Base-by-base conservation (phyloP, 2,888 invertebrate genomes). In the Gasteruption jaculator region DNA sequence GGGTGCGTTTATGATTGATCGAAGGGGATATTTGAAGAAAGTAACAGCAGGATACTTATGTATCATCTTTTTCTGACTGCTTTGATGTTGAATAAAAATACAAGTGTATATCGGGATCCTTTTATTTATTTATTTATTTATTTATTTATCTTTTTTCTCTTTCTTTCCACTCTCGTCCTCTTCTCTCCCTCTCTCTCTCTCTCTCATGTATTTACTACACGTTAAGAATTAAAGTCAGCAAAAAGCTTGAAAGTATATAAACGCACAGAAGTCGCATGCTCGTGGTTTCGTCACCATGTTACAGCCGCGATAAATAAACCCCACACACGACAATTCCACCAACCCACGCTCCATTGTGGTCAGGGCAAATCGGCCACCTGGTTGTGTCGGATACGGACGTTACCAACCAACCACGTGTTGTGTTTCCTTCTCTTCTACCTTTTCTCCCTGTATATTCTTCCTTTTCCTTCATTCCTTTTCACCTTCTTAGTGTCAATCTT, bases 281-380 rank as follows among this genome's bases (percentile, higher is more conserved):
- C 35, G 37, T 22, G 22, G 12, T 15, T 15, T 15, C 20, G 24
- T 24, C 24, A 5, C 5, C 45, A 18, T 45, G 53, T 48, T 48
- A 45, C 46, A 38, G 33, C 32, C 27, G 48, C 51, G 44, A 51
- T 53, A 48, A 54, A 51, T 51, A 51, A 56, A 54, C 46, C 52
- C 49, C 49, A 43, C 47, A 45, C 45, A 40, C 25, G 39, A 43
- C n/a, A n/a, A n/a, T n/a, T 27, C 37, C 40, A 18, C 24, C 49
- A 41, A 16, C 59, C 61, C 56, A 60, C 62, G 59, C 59, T 54
- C 50, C 53, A 62, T 62, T 61, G 62, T 61, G 59, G 51, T 53
- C 56, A 52, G 53, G 46, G 59, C 53, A 56, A 63, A 60, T 63
- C 60, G 61, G 54, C 61, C 64, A 63, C 60, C 64, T 63, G 63